Base-by-base conservation (phyloP, 2,797 vertebrate species). In the Coregonus sp. region DNA sequence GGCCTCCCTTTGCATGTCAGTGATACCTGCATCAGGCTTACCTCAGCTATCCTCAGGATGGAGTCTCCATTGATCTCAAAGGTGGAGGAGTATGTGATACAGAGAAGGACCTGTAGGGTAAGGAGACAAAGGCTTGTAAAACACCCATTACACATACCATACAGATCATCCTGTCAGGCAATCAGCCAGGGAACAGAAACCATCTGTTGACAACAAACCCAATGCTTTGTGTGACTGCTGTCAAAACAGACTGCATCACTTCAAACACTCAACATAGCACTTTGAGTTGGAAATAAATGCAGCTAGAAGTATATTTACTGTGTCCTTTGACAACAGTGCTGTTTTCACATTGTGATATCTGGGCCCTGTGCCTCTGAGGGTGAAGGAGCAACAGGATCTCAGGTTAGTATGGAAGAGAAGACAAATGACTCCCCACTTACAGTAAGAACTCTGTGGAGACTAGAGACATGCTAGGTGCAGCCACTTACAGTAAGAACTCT, bases 41-140 rank as follows among this genome's bases (percentile, higher is more conserved):
- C 98, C 95, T 99, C 95, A 1, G 97, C 96, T 14, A 99, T 97
- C 86, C 95, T 96, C 78, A 99, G 91, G 78, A 99, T 96, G 0
- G 97, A 96, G 72, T 94, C 96, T 31, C 97, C 96, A 2, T 95
- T 99, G 78, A 99, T 93, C 85, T 98, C 95, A 86, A 99, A 99
- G 4, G 95, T 97, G 1, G 98, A 95, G 0, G 97, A 97, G 72
- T 98, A 99, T 0, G 98, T 99, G 90, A 99, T 94, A 78, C 97
- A 99, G 72, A 99, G 95, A 85, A 99, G 94, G 59, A 99, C 96
- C 98, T 99, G 78, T 25, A 84, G 25, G 40, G 25, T 74, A 33
- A 80, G 31, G 12, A 70, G 7, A 78, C 67, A 85, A 1, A 73
- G 15, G 73, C 66, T 5, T 15, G 11, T 31, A 25, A 51, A 33